phyloP scores from a whole-genome alignment of 1,140 invertebrate genomes.

The Drosophila rhopaloa region DNA sequence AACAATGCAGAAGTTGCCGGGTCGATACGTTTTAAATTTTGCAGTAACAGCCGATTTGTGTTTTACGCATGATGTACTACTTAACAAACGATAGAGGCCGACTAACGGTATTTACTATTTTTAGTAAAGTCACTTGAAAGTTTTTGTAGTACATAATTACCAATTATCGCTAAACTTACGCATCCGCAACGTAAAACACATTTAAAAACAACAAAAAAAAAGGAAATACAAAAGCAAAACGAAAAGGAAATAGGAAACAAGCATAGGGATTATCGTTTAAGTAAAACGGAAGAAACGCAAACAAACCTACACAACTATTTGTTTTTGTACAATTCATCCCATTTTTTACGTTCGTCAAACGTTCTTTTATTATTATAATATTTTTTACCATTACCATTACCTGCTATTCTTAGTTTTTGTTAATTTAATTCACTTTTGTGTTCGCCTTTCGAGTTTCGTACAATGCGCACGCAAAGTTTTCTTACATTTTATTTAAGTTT shows the following conservation, averaged over 20 bases:
- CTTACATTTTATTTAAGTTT: slow-evolving; percentile 22
- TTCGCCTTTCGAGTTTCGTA: slow-evolving; percentile 60
- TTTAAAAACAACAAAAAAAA: background rate
- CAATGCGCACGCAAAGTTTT: slow-evolving; percentile 53
- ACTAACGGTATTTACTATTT: slow-evolving; percentile 58
- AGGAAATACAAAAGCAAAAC: slow-evolving; percentile 29
- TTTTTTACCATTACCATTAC: slow-evolving; percentile 55
- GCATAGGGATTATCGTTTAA: slow-evolving; percentile 31
- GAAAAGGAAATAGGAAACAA: slow-evolving; percentile 21
- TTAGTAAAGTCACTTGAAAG: slow-evolving; percentile 77
- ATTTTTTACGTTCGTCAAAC: slow-evolving; percentile 54
- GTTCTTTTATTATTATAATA: slow-evolving; percentile 40
- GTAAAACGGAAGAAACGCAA: slow-evolving; percentile 15
- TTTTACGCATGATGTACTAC: slow-evolving; percentile 54
- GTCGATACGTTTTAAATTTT: slow-evolving; percentile 38
- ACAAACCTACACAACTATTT: slow-evolving; percentile 22
- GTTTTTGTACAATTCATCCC: slow-evolving; percentile 41
- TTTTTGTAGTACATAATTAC: slow-evolving; percentile 78
- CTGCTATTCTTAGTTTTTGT: slow-evolving; percentile 76
- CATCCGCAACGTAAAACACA: slow-evolving; percentile 37
- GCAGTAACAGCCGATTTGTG: slow-evolving; percentile 64
- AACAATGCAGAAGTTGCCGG: background rate
- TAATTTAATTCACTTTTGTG: slow-evolving; percentile 79
- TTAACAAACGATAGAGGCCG: slow-evolving; percentile 24
- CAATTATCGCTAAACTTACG: slow-evolving; percentile 54